Evolutionary conservation across 2,888 invertebrate species (phyloP).

Genomic region (Plusia festucae): DNA sequence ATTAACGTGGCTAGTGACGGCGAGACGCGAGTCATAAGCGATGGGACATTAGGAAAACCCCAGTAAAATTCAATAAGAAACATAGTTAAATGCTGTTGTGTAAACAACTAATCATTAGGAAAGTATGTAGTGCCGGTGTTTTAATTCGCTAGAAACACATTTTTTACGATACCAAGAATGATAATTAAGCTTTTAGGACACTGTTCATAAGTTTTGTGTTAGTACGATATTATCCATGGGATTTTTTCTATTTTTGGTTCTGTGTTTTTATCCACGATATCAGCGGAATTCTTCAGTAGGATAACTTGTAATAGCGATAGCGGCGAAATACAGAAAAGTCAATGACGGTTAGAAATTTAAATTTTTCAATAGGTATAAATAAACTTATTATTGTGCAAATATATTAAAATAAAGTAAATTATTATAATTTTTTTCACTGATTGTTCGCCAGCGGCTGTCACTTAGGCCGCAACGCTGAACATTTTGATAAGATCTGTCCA

Average conservation of each 20-base stretch:
- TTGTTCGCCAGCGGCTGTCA: constrained; percentile 7
- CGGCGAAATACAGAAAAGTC: no score
- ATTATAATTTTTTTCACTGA: background rate
- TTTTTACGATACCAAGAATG: background rate
- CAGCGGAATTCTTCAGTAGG: no score
- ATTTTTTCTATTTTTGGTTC: no score
- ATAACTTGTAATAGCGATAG: no score
- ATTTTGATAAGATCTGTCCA: constrained; percentile 54
- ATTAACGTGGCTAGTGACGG: constrained; percentile 59
- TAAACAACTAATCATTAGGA: background rate
- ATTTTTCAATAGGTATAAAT: no score
- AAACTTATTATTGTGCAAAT: no score
- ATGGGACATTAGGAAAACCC: background rate
- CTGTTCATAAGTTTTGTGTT: no score
- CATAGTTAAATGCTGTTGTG: background rate
- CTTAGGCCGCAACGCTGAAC: constrained; percentile 25
- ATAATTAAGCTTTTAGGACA: background rate
- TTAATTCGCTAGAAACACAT: background rate
- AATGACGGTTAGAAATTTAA: no score
- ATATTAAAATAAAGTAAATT: no score
- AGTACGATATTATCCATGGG: no score
- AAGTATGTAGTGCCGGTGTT: background rate
- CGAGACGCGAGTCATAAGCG: constrained; percentile 39
- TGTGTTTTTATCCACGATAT: no score
- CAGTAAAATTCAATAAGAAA: no score